Evolutionary conservation across 2,888 invertebrate species (phyloP).

Genomic region (Monochamus alternatus): DNA sequence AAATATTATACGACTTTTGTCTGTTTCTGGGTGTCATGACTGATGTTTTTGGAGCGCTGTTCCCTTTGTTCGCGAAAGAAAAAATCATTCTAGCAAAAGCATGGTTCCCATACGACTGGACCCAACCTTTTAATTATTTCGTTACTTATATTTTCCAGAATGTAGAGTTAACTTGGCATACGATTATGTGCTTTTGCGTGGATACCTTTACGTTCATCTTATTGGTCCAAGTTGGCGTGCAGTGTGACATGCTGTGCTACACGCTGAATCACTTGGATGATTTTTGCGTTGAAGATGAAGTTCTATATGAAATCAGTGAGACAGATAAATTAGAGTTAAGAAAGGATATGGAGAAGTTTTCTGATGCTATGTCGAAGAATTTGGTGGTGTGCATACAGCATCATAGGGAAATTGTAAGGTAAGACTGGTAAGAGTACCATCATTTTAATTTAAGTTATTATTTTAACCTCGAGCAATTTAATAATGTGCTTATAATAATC

Average conservation of each 20-base stretch:
- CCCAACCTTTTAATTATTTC: constrained; percentile 28
- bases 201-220: too few relatives aligned
- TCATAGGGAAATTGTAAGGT: constrained; percentile 41
- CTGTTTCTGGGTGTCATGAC: not conserved
- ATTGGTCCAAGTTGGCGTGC: too few relatives aligned
- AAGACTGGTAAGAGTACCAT: constrained; percentile 5
- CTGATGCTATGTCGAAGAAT: constrained; percentile 14
- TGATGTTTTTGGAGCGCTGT: not conserved
- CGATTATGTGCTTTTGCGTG: constrained; percentile 21
- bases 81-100: constrained; percentile 9
- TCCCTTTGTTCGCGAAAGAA: constrained; percentile 11
- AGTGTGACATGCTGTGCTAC: too few relatives aligned
- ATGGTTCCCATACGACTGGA: constrained; percentile 43
- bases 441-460: too few relatives aligned
- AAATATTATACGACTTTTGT: too few relatives aligned
- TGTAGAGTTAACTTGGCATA: constrained; percentile 26
- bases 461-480: too few relatives aligned
- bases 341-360: not conserved
- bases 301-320: constrained; percentile 15
- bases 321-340: not conserved
- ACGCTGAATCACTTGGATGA: not conserved
- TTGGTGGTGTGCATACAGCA: constrained; percentile 42
- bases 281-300: constrained; percentile 24
- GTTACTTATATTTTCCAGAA: constrained; percentile 40
- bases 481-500: too few relatives aligned